Evolutionary conservation across 2,113 vertebrate species (phyloP), one percentile per base, ranked within the genome.

Genomic region (Petromus typicus): DNA sequence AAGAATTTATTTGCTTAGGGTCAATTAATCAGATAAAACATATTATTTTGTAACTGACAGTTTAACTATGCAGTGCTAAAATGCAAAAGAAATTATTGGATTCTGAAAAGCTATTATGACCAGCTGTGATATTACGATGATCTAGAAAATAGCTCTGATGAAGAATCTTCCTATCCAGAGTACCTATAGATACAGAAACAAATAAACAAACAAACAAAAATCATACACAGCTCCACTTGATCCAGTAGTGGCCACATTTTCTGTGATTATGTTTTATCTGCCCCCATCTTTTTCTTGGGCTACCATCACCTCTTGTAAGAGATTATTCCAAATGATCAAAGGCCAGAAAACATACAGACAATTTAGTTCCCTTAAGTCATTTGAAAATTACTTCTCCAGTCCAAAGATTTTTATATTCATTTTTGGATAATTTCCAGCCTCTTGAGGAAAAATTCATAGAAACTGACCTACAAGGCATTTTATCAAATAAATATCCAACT

Each of bases 391-490:
- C 54, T 93, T 96, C 34, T 86, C 37, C 66, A 82, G 23, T 78
- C n/a, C 27, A 67, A 85, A 76, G 14, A 71, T 43, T 18, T 75
- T 94, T 93, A 92, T 85, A 59, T 86, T 91, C 45, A 61, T 84
- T 94, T 96, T 59, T 64, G 45, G 57, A 79, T 66, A 94, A 91
- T 93, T 93, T 45, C 40, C 83, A 91, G 32, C 17, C 32, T 94
- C 56, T 83, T 90, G 80, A 94, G 59, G 59, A 91, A 95, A 95
- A 93, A 96, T 56, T 96, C 89, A 96, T 82, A 95, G 93, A 91
- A 96, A 97, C 66, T 91, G 51, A 86, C 59, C 89, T 92, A 75
- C 14, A 91, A 95, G 93, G 48, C 45, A 87, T 91, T 93, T 95
- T 94, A 87, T 95, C 75, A 94, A 95, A 95, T 82, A 91, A 92